Base-by-base conservation (phyloP, 2,888 invertebrate species). In the Oscheius sp. region DNA sequence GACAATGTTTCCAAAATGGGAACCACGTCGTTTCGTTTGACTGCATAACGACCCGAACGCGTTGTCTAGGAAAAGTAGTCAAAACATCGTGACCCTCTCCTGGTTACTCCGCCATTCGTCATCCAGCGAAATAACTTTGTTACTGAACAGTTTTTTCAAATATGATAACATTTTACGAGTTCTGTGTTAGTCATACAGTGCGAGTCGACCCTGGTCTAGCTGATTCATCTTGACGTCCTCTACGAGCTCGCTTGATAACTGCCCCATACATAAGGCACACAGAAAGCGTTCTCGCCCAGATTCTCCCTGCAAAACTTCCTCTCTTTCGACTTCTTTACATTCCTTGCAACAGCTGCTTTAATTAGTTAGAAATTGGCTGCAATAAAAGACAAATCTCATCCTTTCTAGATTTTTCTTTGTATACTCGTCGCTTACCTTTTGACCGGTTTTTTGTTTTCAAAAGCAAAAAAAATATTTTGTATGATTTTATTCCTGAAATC, bases 201-300 rank as follows among this genome's bases (percentile, higher is more conserved):
- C 17, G 55, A 12, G 20, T 5, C 6, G 34, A 33, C 17, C 55
- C 25, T 12, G 34, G 12, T 33, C 34, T 34, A 6, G n/a, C 34
- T 55, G 33, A 55, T 23, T 55, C 55, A 55, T 34, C 20, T 10
- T 55, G 55, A 55, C 37, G 55, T 55, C 34, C 48, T 33, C 4
- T 17, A 20, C 34, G 20, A 55, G 33, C 20, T 17, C 48, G 29
- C 29, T 52, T 20, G 20, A 55, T 34, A 55, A 33, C 55, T 12
- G 2, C 20, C 17, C 33, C 34, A 10, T 55, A 55, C 55, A 55
- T 34, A 55, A 55, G 55, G 55, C 42, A 15, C n/a, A 17, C 42
- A 12, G 42, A 42, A 42, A 17, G 17, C 12, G 42, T n/a, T n/a
- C 5, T 12, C 42, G 42, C 17, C 17, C 5, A 42, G 17, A 34